phyloP scores from a whole-genome alignment of 2,888 invertebrate species.

The Sinotaia quadrata region DNA sequence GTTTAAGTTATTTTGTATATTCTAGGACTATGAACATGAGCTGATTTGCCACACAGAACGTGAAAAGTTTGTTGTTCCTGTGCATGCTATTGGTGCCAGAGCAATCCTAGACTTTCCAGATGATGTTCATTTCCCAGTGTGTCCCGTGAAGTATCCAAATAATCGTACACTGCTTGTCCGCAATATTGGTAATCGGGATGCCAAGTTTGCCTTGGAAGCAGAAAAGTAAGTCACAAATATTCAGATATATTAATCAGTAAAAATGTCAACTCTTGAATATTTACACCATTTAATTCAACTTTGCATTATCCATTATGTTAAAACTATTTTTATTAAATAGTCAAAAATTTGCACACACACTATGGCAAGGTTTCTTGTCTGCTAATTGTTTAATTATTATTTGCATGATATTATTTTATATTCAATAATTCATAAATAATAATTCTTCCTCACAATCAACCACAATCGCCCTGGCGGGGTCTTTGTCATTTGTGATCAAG shows the following conservation, averaged over 20 bases:
- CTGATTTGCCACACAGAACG: constrained; percentile 72
- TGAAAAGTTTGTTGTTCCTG: constrained; percentile 72
- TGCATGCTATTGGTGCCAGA: constrained; percentile 76
- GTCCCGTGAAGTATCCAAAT: constrained; percentile 75
- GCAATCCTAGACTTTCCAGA: constrained; percentile 78
- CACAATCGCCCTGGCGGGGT: too few relatives aligned
- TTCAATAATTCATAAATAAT: too few relatives aligned
- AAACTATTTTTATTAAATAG: neutral
- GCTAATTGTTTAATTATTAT: too few relatives aligned
- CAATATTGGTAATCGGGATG: constrained; percentile 76
- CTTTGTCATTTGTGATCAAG: too few relatives aligned
- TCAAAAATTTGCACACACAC: neutral
- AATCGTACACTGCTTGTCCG: constrained; percentile 75
- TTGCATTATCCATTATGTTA: neutral
- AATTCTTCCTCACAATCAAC: too few relatives aligned
- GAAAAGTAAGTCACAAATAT: constrained; percentile 72
- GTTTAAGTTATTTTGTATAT: too few relatives aligned
- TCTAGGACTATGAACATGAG: constrained; percentile 72
- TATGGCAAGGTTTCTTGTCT: too few relatives aligned
- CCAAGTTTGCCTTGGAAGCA: constrained; percentile 74
- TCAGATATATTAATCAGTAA: neutral
- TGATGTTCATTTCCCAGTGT: constrained; percentile 74
- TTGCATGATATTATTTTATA: too few relatives aligned
- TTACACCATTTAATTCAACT: neutral
- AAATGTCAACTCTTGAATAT: neutral